Percentiles rank a stretch among this genome's conserved stretches.
phyloP scores from a whole-genome alignment of 35 echinoderm and acorn worm genomes.

The Lytechinus pictus region DNA sequence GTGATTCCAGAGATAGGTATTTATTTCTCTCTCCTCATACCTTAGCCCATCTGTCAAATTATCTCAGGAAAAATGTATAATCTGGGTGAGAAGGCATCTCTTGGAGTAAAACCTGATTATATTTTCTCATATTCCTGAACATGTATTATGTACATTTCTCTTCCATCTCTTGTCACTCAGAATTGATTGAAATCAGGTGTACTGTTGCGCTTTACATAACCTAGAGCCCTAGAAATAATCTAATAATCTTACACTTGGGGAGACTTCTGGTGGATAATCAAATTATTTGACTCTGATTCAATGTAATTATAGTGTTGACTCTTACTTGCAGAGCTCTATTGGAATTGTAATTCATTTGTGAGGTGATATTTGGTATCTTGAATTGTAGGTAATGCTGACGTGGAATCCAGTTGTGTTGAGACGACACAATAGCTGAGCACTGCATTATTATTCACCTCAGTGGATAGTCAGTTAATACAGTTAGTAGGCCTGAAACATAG shows the following conservation, averaged over 20 bases:
- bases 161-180: background rate
- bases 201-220: background rate
- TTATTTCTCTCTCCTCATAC: background rate
- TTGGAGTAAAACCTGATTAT: no score
- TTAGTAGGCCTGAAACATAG: no score
- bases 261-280: background rate
- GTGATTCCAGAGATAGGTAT: background rate
- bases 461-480: no score
- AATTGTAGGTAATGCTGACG: background rate
- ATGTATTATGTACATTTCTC: background rate
- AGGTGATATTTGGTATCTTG: background rate
- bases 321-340: background rate
- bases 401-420: background rate
- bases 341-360: background rate
- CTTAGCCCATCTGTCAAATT: background rate
- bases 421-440: background rate
- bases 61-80: background rate
- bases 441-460: background rate
- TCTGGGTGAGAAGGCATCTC: background rate
- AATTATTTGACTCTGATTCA: background rate
- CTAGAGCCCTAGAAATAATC: background rate
- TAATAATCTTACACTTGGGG: background rate
- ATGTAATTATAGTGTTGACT: background rate
- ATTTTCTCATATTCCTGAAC: background rate
- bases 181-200: background rate